Conservation (phyloP, 2,888 invertebrate species). For the Sarcophaga carnaria region DNA sequence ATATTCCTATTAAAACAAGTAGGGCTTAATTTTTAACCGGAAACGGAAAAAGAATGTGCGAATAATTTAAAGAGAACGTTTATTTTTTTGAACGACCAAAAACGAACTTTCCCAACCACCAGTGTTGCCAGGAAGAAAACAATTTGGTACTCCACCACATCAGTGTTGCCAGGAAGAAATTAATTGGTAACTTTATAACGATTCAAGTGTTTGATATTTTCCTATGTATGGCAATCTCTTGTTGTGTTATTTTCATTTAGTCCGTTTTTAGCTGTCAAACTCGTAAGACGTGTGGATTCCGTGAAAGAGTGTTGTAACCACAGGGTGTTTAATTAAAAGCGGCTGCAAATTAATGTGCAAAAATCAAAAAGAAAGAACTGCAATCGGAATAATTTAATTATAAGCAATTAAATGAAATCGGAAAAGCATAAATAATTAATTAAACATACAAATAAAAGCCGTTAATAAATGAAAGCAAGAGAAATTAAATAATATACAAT, state of each 20-base stretch:
- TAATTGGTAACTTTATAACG: not conserved
- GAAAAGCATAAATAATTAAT: not conserved
- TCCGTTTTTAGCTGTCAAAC: constrained; percentile 64
- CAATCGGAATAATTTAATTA: constrained; percentile 38
- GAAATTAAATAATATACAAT: too few species aligned
- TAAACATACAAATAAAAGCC: not conserved
- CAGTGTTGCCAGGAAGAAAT: too few species aligned
- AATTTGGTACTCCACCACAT: too few species aligned
- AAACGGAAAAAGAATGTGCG: too few species aligned
- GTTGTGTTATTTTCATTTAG: constrained; percentile 31
- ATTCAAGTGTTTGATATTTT: not conserved
- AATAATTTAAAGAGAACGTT: too few species aligned
- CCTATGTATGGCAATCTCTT: constrained; percentile 32
- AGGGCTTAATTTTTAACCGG: too few species aligned
- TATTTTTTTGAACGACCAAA: too few species aligned
- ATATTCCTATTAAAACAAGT: too few species aligned
- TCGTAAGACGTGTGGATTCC: constrained; percentile 33
- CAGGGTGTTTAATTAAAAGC: constrained; percentile 47
- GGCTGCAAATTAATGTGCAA: constrained; percentile 53
- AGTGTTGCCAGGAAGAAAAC: too few species aligned
- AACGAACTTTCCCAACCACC: too few species aligned
- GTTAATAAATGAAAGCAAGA: too few species aligned
- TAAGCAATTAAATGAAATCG: constrained; percentile 38
- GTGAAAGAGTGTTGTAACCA: constrained; percentile 4
- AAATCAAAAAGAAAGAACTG: constrained; percentile 19